Evolutionary conservation across 2,888 invertebrate species (phyloP).

Genomic region (Eupithecia vulgata): DNA sequence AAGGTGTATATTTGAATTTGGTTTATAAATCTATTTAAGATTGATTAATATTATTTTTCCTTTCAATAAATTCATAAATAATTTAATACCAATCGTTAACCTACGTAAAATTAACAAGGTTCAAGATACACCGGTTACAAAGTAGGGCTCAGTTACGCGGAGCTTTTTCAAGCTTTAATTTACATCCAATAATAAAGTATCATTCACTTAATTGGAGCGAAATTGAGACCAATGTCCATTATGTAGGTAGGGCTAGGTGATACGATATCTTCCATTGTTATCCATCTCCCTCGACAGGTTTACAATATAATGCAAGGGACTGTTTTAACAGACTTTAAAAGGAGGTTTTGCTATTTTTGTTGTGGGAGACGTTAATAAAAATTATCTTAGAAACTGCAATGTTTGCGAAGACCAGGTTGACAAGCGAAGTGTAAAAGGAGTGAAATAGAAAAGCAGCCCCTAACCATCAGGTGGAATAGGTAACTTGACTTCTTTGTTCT

Average conservation of each 20-base stretch:
- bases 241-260: neutral
- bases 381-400: too few species aligned
- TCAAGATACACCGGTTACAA: constrained; percentile 62
- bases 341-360: neutral
- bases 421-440: too few species aligned
- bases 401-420: too few species aligned
- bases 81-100: constrained; percentile 50
- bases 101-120: constrained; percentile 55
- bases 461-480: too few species aligned
- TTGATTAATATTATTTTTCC: neutral
- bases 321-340: neutral
- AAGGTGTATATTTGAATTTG: neutral
- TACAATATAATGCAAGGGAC: neutral
- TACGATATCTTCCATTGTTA: constrained; percentile 3
- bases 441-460: too few species aligned
- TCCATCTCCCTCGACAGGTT: neutral
- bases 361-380: neutral
- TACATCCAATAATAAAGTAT: constrained; percentile 52
- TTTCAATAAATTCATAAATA: neutral
- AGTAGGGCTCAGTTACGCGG: constrained; percentile 51
- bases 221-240: constrained; percentile 27
- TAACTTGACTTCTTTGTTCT: too few species aligned
- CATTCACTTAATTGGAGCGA: constrained; percentile 64
- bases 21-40: neutral
- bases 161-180: constrained; percentile 45